A percentile compares a stretch with the other conserved stretches of the same genome.
Evolutionary conservation across 92 coral and sea anemone genomes (phyloP).

Genomic region (Epizoanthus ramosus): DNA sequence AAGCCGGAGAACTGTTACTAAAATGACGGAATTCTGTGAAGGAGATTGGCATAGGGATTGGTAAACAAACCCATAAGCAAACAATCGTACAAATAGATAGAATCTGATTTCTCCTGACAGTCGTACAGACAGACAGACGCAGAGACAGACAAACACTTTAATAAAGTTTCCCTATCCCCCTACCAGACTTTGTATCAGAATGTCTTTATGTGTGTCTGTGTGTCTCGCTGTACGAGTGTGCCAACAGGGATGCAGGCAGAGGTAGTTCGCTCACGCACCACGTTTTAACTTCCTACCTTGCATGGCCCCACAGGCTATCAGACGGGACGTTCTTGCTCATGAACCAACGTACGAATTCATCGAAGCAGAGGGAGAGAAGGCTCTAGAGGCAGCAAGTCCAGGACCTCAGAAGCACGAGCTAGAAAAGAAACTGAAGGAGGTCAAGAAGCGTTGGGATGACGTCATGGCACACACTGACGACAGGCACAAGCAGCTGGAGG

Average conservation of each 20-base stretch:
- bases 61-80: no score
- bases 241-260: neutral
- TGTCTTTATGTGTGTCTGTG: no score
- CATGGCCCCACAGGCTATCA: slow-evolving; percentile 53
- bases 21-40: no score
- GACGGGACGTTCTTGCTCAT: slow-evolving; percentile 72
- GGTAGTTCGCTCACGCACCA: neutral
- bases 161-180: no score
- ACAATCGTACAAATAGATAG: no score
- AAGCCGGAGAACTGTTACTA: no score
- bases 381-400: slow-evolving; percentile 61
- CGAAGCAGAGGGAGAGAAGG: slow-evolving; percentile 59
- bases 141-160: no score
- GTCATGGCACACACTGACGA: slow-evolving; percentile 64
- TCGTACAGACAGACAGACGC: no score
- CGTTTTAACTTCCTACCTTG: neutral
- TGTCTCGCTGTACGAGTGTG: neutral
- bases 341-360: slow-evolving; percentile 71
- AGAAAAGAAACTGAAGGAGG: slow-evolving; percentile 65
- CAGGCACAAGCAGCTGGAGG: slow-evolving; percentile 72
- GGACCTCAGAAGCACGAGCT: slow-evolving; percentile 72
- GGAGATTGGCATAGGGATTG: no score
- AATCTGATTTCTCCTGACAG: no score
- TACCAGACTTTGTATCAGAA: no score
- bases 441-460: slow-evolving; percentile 79